Percentiles rank a stretch among this genome's conserved stretches.
phyloP scores from a whole-genome alignment of 2,888 invertebrate genomes.

The Eristalis arbustorum region DNA sequence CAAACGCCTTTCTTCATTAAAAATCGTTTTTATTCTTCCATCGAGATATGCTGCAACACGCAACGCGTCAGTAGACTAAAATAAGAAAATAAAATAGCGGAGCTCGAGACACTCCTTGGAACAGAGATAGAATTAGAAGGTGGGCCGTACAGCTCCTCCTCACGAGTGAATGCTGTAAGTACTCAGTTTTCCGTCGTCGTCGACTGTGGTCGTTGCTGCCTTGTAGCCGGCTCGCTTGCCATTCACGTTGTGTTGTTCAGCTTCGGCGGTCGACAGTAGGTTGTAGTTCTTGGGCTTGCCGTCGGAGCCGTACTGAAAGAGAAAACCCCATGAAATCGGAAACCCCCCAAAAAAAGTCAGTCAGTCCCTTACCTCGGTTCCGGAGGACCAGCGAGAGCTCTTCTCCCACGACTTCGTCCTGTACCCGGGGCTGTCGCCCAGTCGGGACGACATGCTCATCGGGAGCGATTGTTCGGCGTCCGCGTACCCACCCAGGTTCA shows the following conservation, averaged over 20 bases:
- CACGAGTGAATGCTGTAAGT: conserved; percentile 81
- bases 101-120: not conserved
- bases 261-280: conserved; percentile 79
- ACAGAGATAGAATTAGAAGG: not conserved
- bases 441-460: conserved; percentile 31
- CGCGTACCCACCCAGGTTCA: conserved; percentile 60
- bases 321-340: not conserved
- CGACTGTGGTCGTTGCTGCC: conserved; percentile 82
- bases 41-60: not conserved
- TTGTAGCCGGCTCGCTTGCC: conserved; percentile 82
- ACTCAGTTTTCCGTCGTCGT: conserved; percentile 84
- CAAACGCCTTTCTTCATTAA: not conserved
- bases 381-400: conserved; percentile 80
- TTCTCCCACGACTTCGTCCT: conserved; percentile 80
- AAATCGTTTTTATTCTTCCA: not conserved
- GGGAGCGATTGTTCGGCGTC: conserved; percentile 29
- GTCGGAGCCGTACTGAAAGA: conserved; percentile 75
- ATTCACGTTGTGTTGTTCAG: conserved; percentile 80
- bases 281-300: conserved; percentile 78
- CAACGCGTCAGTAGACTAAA: not conserved
- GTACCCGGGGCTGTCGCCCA: conserved; percentile 69
- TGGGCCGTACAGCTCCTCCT: not conserved
- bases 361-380: conserved; percentile 75
- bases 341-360: not conserved
- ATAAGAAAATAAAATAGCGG: conserved; percentile 8